phyloP scores from a whole-genome alignment of 2,113 vertebrate species.

The Heterocephalus glaber region DNA sequence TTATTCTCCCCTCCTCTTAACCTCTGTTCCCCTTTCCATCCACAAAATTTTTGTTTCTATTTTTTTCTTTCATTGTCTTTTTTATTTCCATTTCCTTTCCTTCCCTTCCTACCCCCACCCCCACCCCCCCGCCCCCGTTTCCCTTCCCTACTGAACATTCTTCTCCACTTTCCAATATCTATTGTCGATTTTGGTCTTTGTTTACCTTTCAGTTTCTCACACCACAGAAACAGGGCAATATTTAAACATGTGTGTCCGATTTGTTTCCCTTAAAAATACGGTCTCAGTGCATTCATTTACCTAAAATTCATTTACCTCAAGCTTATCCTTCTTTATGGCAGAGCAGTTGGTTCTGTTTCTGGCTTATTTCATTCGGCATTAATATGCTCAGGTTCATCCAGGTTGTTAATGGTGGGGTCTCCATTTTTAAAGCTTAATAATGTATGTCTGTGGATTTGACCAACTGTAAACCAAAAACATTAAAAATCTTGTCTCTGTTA shows the following conservation, averaged over 20 bases:
- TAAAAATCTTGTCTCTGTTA: neutral
- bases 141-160: neutral
- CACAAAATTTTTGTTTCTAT: neutral
- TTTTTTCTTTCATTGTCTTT: neutral
- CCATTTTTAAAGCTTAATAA: neutral
- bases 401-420: neutral
- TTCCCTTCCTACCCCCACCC: too few relatives aligned
- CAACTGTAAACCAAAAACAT: neutral
- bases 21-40: neutral
- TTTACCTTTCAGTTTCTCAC: neutral
- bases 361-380: neutral
- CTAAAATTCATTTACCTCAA: neutral
- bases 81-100: too few relatives aligned
- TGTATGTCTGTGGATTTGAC: neutral
- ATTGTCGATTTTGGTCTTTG: neutral
- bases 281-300: neutral
- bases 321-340: neutral
- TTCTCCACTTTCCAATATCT: neutral
- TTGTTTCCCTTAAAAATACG: neutral
- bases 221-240: neutral
- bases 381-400: neutral
- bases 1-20: neutral
- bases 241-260: neutral
- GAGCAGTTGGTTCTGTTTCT: neutral
- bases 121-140: fast-evolving